These are phyloP conservation scores for Thamnophis sirtalis DNA, from an alignment of 2,113 vertebrate genomes.

Conservation along the genomic window DNA sequence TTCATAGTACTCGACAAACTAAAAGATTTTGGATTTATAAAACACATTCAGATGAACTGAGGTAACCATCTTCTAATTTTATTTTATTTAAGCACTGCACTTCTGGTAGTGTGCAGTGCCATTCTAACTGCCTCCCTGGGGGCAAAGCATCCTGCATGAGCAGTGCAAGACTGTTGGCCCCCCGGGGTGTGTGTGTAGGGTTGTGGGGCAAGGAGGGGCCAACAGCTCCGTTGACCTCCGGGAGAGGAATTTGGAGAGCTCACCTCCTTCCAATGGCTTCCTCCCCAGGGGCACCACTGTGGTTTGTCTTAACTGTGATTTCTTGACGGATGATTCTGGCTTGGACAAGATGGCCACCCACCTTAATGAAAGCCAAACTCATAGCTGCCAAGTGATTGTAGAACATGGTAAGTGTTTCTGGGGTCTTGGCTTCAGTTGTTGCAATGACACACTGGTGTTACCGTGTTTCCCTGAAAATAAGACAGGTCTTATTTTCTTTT, in stretches of 20 bases:
- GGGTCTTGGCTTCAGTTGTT: accelerated
- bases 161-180: not conserved
- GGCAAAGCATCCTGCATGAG: too few relatives aligned
- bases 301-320: slow-evolving; percentile 91
- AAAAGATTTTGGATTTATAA: slow-evolving; percentile 80
- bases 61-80: slow-evolving; percentile 62
- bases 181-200: too few relatives aligned
- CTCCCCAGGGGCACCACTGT: slow-evolving; percentile 78
- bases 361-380: slow-evolving; percentile 78
- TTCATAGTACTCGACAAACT: slow-evolving; percentile 84
- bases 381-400: slow-evolving; percentile 84
- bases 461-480: too few relatives aligned
- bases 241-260: not conserved
- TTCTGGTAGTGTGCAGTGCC: not conserved
- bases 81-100: not conserved
- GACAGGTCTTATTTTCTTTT: too few relatives aligned
- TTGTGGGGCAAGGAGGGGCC: not conserved
- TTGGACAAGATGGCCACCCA: slow-evolving; percentile 89
- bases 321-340: slow-evolving; percentile 77
- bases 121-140: not conserved
- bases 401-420: slow-evolving; percentile 77
- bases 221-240: not conserved
- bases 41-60: slow-evolving; percentile 68
- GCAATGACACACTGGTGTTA: too few relatives aligned
- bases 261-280: not conserved